Evolutionary conservation across 2,888 invertebrate genomes (phyloP).

Genomic region (Deilephila porcellus): DNA sequence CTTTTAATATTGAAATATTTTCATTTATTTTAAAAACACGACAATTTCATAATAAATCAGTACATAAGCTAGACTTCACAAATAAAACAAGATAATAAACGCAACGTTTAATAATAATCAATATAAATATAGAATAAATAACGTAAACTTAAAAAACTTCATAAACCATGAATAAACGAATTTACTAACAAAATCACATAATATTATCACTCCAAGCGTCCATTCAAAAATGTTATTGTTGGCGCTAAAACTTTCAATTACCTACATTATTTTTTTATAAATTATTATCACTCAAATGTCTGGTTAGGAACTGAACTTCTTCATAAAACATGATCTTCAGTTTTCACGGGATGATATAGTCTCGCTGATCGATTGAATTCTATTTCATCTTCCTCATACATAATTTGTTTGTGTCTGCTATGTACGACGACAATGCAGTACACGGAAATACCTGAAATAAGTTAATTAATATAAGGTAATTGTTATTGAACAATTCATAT

Average conservation of each 20-base stretch:
- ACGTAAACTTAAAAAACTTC: not conserved
- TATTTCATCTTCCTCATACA: conserved; percentile 66
- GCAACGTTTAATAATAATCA: not conserved
- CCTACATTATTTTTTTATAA: too few species aligned
- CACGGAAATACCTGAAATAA: conserved; percentile 66
- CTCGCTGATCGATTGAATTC: conserved; percentile 68
- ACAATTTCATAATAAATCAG: not conserved
- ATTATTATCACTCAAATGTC: too few species aligned
- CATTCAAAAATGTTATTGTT: not conserved
- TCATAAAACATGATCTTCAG: conserved; percentile 50
- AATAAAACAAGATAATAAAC: not conserved
- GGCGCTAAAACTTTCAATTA: not conserved
- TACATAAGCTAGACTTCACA: not conserved
- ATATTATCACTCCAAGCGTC: not conserved
- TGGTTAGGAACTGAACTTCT: not conserved
- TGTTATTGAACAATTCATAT: not conserved
- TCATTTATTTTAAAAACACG: not conserved
- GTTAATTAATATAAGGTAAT: not conserved
- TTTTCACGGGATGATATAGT: conserved; percentile 63
- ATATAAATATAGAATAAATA: not conserved
- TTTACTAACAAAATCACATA: conserved; percentile 17
- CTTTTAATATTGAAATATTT: not conserved
- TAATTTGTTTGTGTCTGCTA: conserved; percentile 77
- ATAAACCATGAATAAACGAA: not conserved
- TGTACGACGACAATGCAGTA: conserved; percentile 78